Base-by-base conservation (phyloP, 2,888 invertebrate genomes). In the Tubulanus polymorphus region DNA sequence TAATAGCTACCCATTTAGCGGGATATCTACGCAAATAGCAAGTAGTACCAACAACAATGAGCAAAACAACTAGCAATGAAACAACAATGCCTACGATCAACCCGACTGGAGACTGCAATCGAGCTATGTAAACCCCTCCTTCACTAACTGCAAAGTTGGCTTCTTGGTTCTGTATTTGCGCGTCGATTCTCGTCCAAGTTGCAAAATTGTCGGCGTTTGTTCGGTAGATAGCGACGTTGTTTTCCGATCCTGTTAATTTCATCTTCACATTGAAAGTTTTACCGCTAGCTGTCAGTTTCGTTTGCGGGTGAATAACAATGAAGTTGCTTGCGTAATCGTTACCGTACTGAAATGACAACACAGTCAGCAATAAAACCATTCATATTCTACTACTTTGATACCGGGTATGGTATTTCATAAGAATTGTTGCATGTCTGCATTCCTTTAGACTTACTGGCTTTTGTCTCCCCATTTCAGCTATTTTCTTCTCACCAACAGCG, bases 111-210 rank as follows among this genome's bases (percentile, higher is more conserved):
- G 52, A 51, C 27, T 55, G 59, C 23, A 66, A 55, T 12, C 59
- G 56, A 0, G 71, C 74, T 3, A 74, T 71, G 59, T 66, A 76
- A 2, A 71, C 68, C 20, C 76, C 75, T 3, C 74, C 74, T 15
- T 66, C 53, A 5, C 61, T 41, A 1, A 67, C 62, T 47, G 63
- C 53, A 37, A 74, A 67, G 18, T 46, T 64, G 23, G 73, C 71
- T 26, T 58, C 53, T 5, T 65, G 66, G 25, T 63, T 63, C 2
- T 64, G 56, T 3, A 74, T 55, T 1, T 60, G 51, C 3, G 69
- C 63, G 15, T 67, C 64, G 1, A 73, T 60, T 56, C 64, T 64
- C 5, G 68, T 66, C 74, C 74, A 74, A 0, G 63, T 63, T 1
- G 64, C 63, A 45, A 70, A 69, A 47, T 61, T 59, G 25, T 53